A percentile compares a stretch with the other conserved stretches of the same genome.
Conservation (phyloP, 2,113 vertebrate species). For the Melanotaenia duboulayi region DNA sequence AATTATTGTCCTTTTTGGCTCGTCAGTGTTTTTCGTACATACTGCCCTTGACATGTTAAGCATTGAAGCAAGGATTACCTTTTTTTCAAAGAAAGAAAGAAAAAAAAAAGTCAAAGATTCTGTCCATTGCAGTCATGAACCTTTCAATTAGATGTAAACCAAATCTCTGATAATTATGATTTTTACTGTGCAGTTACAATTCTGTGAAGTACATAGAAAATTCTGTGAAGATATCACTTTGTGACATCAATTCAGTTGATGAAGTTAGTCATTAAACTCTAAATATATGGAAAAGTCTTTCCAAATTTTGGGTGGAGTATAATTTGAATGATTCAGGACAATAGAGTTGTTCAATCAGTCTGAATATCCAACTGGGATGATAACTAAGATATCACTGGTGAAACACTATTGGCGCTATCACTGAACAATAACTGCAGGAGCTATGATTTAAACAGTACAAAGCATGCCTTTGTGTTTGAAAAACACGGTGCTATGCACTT, state of each 20-base stretch:
- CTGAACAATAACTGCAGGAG: constrained; percentile 60
- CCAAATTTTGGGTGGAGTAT: constrained; percentile 38
- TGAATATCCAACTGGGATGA: constrained; percentile 68
- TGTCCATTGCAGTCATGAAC: constrained; percentile 43
- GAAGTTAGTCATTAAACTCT: constrained; percentile 37
- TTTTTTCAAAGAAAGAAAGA: too few relatives aligned
- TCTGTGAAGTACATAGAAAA: too few relatives aligned
- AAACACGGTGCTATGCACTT: constrained; percentile 62
- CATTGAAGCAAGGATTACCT: too few relatives aligned
- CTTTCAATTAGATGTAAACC: constrained; percentile 41
- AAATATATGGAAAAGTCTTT: constrained; percentile 21
- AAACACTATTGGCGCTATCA: constrained; percentile 49
- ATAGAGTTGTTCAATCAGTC: constrained; percentile 25
- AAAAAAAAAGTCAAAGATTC: constrained; percentile 47
- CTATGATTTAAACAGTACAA: constrained; percentile 65
- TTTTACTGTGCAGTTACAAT: constrained; percentile 1
- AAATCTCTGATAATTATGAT: constrained; percentile 28
- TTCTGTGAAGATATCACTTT: constrained; percentile 38
- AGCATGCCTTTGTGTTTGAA: constrained; percentile 63
- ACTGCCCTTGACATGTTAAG: constrained; percentile 59
- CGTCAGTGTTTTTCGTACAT: constrained; percentile 42
- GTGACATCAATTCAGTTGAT: constrained; percentile 38
- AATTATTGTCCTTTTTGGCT: constrained; percentile 60
- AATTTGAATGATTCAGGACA: constrained; percentile 47
- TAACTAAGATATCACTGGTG: constrained; percentile 56